Evolutionary conservation across 2,113 vertebrate genomes (phyloP).

Genomic region (Syrrhaptes paradoxus): DNA sequence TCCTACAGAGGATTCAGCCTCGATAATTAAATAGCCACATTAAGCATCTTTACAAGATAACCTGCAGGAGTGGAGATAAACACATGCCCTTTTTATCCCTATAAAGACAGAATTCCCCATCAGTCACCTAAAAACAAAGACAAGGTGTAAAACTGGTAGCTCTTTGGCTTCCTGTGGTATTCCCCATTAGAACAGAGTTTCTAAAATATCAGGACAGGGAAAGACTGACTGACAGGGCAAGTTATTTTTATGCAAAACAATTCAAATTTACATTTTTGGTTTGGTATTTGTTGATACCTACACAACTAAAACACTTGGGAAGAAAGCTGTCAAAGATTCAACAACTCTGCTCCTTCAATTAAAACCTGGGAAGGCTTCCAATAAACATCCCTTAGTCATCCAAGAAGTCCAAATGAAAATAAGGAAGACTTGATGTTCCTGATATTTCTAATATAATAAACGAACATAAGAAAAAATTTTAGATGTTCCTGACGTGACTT

Average conservation of each 20-base stretch:
- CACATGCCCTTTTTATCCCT: neutral
- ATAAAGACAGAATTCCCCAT: neutral
- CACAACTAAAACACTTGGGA: conserved; percentile 15
- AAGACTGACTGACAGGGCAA: neutral
- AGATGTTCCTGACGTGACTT: neutral
- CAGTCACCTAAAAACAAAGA: neutral
- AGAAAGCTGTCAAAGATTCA: conserved; percentile 43
- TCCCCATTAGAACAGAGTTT: neutral
- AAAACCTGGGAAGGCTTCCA: conserved; percentile 53
- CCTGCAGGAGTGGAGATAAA: neutral
- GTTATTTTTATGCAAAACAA: neutral
- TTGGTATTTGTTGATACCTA: conserved; percentile 45
- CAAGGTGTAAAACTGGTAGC: neutral
- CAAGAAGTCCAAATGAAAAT: conserved; percentile 32
- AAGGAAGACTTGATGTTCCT: conserved; percentile 39
- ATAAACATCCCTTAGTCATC: conserved; percentile 56
- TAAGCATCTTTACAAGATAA: neutral
- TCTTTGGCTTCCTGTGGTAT: neutral
- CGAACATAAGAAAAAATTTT: neutral
- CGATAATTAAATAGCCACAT: neutral
- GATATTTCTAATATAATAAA: conserved; percentile 47
- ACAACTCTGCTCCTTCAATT: conserved; percentile 12
- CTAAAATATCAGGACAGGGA: neutral
- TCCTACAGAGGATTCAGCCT: neutral
- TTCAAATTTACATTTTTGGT: neutral